Percentiles rank a stretch among this genome's conserved stretches.
Evolutionary conservation across 2,888 invertebrate species (phyloP).

Genomic region (Chirona hameri): DNA sequence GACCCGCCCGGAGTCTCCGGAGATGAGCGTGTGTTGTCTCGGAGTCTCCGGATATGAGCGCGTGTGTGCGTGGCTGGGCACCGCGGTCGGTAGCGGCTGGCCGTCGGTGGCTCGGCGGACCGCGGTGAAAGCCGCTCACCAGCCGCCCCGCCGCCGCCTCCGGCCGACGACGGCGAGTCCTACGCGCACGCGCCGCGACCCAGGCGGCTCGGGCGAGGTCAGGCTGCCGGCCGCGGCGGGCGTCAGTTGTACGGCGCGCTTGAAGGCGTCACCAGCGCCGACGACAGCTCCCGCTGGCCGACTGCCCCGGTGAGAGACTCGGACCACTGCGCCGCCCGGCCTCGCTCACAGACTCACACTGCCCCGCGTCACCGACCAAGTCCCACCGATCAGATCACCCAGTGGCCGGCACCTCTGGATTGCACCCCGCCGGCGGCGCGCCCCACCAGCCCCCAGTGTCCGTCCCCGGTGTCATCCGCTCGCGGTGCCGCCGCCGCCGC

Average conservation of each 20-base stretch:
- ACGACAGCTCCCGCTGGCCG: not conserved
- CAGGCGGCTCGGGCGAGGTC: not conserved
- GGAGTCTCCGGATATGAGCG: too few species aligned
- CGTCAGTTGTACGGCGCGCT: not conserved
- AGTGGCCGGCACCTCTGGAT: not conserved
- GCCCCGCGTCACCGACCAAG: too few species aligned
- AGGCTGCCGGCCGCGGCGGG: not conserved
- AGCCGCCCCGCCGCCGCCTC: not conserved
- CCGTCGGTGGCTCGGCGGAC: not conserved
- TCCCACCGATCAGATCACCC: not conserved
- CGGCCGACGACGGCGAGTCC: not conserved
- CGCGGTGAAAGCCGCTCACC: not conserved
- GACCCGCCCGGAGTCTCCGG: too few species aligned
- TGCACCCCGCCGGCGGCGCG: not conserved
- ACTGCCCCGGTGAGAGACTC: too few species aligned
- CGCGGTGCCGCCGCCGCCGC: not conserved
- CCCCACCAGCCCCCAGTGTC: not conserved
- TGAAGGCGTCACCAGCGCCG: not conserved
- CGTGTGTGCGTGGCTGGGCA: slow-evolving; percentile 11
- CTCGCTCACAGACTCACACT: too few species aligned
- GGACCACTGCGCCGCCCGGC: not conserved
- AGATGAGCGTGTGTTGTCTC: not conserved
- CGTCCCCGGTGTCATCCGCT: not conserved
- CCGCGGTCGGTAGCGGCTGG: not conserved
- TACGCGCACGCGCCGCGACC: slow-evolving; percentile 23